Conservation (phyloP, 2,797 vertebrate species). For the Atherinosoma microstoma region DNA sequence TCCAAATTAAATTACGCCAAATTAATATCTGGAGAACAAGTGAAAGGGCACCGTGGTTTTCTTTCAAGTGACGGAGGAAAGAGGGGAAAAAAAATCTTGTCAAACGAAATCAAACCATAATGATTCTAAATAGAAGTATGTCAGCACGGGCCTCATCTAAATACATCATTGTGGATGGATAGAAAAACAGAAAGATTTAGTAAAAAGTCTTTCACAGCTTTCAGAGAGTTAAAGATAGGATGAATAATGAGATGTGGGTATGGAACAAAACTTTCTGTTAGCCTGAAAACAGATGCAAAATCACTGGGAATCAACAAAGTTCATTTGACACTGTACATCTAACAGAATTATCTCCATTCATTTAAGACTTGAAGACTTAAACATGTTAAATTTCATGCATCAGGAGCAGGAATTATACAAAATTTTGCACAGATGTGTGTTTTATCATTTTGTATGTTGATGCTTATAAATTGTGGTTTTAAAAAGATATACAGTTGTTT, state of each 20-base stretch:
- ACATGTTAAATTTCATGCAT: neutral
- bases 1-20: constrained; percentile 84
- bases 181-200: constrained; percentile 47
- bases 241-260: constrained; percentile 71
- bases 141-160: constrained; percentile 52
- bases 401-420: neutral
- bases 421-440: neutral
- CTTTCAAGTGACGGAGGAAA: constrained; percentile 51
- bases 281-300: constrained; percentile 61
- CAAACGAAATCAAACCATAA: constrained; percentile 67
- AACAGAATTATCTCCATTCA: constrained; percentile 5
- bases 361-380: neutral
- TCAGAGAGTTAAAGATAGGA: constrained; percentile 64
- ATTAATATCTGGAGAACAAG: constrained; percentile 82
- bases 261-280: constrained; percentile 69
- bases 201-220: constrained; percentile 50
- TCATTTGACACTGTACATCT: constrained; percentile 16
- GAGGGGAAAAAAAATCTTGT: constrained; percentile 47
- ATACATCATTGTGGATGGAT: constrained; percentile 59
- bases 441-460: neutral
- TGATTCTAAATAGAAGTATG: constrained; percentile 63
- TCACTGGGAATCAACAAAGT: constrained; percentile 43
- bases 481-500: neutral
- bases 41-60: constrained; percentile 65
- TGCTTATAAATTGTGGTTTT: neutral